Base-by-base conservation (phyloP, 2,113 vertebrate species). In the Cervus canadensis region DNA sequence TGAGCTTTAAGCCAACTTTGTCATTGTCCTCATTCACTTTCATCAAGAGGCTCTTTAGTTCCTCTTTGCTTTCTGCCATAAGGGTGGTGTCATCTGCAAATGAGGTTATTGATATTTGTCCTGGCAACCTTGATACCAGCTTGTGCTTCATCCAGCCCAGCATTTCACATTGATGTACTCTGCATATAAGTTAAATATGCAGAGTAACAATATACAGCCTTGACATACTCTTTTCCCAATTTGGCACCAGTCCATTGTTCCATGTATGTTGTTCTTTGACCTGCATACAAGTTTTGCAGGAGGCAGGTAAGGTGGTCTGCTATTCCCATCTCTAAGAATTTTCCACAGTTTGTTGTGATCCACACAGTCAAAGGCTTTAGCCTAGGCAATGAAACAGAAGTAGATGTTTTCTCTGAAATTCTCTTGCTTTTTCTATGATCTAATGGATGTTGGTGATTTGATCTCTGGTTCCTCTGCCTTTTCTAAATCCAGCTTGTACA, bases 391-490 rank as follows among this genome's bases (percentile, higher is more conserved):
- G 64, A 36, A 67, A 8, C 4, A 67, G 64, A 67, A 67, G 33
- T 67, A 67, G 33, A 67, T 67, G 16, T 5, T 67, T 67, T 67
- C 36, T 36, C 2, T 67, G 17, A 21, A 67, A 36, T 67, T 67
- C 33, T 67, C 64, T 67, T 67, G 4, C n/a, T 67, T 67, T 67
- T 36, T 67, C 64, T 67, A 21, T 67, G 64, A 67, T 67, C 4
- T 17, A 67, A 5, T 11, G 17, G 64, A 67, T 67, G 64, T 67
- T 0, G 1, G 8, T 0, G 0, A 36, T 36, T 67, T 67, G n/a
- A 67, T 36, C 64, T 36, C 64, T 67, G n/a, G 17, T 67, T 36
- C 17, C 33, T 67, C 64, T 67, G 9, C n/a, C 33, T 67, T 67
- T 36, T 36, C 17, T 36, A 36, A 71, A 71, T 36, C 17, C n/a